Evolutionary conservation across 2,797 vertebrate species (phyloP), one percentile per base, ranked within the genome.

Genomic region (Hipposideros larvatus): DNA sequence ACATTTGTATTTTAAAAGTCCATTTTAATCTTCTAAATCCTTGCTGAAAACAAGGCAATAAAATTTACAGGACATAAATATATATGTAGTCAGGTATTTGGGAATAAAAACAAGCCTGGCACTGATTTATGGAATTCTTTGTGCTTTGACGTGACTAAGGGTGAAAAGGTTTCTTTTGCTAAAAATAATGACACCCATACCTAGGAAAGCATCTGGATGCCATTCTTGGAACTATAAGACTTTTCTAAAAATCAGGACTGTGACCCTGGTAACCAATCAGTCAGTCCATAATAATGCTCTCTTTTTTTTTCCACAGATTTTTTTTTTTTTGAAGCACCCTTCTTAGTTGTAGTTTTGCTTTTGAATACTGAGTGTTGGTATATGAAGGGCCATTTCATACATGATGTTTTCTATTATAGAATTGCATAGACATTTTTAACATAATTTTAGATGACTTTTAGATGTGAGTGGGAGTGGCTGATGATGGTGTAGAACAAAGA

Each of bases 121-220:
- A 96, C 90, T 98, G 84, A 97, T 97, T 97, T 97, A 96, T 97
- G 91, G 63, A 97, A 96, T 96, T 96, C 96, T 94, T 95, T 94
- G 71, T 97, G 92, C 94, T 98, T 95, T 97, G 95, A 97, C 97
- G 80, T 97, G 93, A 94, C 95, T 93, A 96, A 90, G 41, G 93
- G 97, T 97, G 96, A 97, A 98, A 97, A 94, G 95, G 95, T 96
- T 97, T 86, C 91, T 90, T 97, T 95, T 79, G 85, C 95, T 97
- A 97, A 97, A 98, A 97, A 95, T 97, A 97, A 97, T 94, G 96
- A 96, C 83, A 92, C 80, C 90, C 91, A 66, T 97, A 95, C 96
- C 93, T 96, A 96, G 83, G 80, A 94, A 93, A 96, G 91, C 95
- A 97, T 97, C 93, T 98, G 96, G 96, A 95, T 41, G 24, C 77